These are phyloP conservation scores for Drosophila orena DNA, from an alignment of 1,140 invertebrate species.

Conservation along the genomic window DNA sequence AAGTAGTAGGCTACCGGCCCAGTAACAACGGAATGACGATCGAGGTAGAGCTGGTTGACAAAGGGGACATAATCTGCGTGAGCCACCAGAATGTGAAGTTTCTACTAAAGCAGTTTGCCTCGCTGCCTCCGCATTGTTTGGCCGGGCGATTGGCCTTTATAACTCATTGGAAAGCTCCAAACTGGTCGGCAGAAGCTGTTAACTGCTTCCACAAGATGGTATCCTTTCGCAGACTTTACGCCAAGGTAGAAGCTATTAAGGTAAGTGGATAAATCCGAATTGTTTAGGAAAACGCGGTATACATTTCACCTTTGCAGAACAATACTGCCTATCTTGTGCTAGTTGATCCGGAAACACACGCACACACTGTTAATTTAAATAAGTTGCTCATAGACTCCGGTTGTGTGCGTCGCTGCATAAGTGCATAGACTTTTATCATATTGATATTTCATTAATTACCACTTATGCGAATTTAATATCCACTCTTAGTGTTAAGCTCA, in stretches of 20 bases:
- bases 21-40: conserved; percentile 10
- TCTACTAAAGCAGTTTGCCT: conserved; percentile 54
- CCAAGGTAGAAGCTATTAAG: conserved; percentile 41
- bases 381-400: conserved; percentile 47
- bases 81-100: conserved; percentile 46
- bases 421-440: background rate
- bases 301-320: conserved; percentile 16
- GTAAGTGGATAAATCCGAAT: conserved; percentile 4
- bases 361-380: conserved; percentile 49
- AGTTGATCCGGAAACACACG: conserved; percentile 39
- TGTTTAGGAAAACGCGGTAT: background rate
- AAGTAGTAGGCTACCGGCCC: conserved; percentile 38
- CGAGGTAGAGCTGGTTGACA: conserved; percentile 66
- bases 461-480: background rate
- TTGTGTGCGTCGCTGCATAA: conserved; percentile 49
- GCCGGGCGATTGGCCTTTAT: conserved; percentile 46
- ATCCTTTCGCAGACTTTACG: conserved; percentile 39
- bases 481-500: background rate
- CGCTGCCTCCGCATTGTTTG: conserved; percentile 48
- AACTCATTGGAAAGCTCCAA: conserved; percentile 26
- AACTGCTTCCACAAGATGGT: conserved; percentile 44
- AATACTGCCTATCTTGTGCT: conserved; percentile 49
- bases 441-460: background rate
- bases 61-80: conserved; percentile 51
- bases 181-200: conserved; percentile 47